phyloP scores from a whole-genome alignment of 2,888 invertebrate species.

The Pachymerium ferrugineum region DNA sequence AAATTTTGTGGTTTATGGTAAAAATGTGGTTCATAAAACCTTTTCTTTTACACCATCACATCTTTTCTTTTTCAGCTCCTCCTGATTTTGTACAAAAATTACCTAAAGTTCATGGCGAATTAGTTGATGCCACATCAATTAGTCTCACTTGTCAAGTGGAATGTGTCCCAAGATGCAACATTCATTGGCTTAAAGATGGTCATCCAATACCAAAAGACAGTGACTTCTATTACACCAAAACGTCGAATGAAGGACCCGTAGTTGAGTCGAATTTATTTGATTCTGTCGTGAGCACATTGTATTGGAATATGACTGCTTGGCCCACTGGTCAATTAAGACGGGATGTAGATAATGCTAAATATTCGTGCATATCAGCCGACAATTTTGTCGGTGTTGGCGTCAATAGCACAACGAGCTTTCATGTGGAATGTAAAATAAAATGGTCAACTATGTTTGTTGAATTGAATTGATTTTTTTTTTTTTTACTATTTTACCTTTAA shows the following conservation, averaged over 20 bases:
- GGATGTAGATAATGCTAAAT: conserved; percentile 68
- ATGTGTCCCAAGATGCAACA: conserved; percentile 76
- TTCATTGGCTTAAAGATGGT: conserved; percentile 77
- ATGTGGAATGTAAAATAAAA: conserved; percentile 72
- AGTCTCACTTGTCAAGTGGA: conserved; percentile 80
- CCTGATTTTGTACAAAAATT: conserved; percentile 80
- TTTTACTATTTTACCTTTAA: conserved; percentile 43
- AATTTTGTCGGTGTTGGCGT: conserved; percentile 74
- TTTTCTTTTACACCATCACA: background rate
- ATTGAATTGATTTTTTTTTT: background rate
- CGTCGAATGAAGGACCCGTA: conserved; percentile 64
- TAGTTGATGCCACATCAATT: conserved; percentile 58
- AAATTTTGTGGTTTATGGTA: background rate
- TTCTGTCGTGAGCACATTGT: conserved; percentile 77
- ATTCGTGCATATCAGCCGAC: conserved; percentile 72
- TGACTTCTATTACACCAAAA: conserved; percentile 61
- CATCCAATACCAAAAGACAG: conserved; percentile 52
- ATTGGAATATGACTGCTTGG: conserved; percentile 83
- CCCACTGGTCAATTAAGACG: conserved; percentile 69
- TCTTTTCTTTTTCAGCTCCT: conserved; percentile 58
- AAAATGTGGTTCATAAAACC: background rate
- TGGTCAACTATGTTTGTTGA: background rate
- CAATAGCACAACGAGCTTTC: conserved; percentile 73
- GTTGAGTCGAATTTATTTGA: conserved; percentile 76
- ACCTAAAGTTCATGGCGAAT: conserved; percentile 67